These are phyloP conservation scores for Rhynchopsitta pachyrhyncha DNA, from an alignment of 2,113 vertebrate species.

Conservation along the genomic window DNA sequence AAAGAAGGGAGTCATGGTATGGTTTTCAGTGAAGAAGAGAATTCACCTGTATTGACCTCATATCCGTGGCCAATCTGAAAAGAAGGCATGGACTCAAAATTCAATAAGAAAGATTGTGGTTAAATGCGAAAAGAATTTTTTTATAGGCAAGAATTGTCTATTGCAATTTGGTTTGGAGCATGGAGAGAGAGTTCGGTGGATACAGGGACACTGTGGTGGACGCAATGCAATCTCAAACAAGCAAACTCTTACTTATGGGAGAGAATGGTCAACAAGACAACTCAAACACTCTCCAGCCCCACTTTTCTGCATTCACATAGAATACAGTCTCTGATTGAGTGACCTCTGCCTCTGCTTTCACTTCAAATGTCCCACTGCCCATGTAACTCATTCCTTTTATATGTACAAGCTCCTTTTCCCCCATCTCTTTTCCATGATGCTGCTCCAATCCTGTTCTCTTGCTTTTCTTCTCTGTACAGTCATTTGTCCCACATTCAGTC, in stretches of 20 bases:
- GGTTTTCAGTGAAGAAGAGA: background rate
- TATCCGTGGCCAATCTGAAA: background rate
- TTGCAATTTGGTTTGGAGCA: background rate
- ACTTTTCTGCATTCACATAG: background rate
- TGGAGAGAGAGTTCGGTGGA: background rate
- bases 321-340: background rate
- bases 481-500: background rate
- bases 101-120: background rate
- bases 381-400: background rate
- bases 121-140: background rate
- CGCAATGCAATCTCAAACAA: background rate
- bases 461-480: background rate
- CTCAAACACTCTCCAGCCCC: background rate
- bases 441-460: background rate
- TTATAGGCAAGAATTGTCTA: background rate
- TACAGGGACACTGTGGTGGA: background rate
- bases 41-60: background rate
- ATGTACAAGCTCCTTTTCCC: fast-evolving
- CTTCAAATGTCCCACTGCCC: background rate
- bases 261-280: background rate
- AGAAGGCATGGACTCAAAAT: background rate
- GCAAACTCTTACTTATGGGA: background rate
- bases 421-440: background rate
- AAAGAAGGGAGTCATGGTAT: background rate
- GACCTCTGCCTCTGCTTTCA: background rate